Percentiles rank a stretch among this genome's conserved stretches.
These are phyloP conservation scores for Drosophila biarmipes DNA, from an alignment of 1,140 invertebrate genomes.

Conservation along the genomic window DNA sequence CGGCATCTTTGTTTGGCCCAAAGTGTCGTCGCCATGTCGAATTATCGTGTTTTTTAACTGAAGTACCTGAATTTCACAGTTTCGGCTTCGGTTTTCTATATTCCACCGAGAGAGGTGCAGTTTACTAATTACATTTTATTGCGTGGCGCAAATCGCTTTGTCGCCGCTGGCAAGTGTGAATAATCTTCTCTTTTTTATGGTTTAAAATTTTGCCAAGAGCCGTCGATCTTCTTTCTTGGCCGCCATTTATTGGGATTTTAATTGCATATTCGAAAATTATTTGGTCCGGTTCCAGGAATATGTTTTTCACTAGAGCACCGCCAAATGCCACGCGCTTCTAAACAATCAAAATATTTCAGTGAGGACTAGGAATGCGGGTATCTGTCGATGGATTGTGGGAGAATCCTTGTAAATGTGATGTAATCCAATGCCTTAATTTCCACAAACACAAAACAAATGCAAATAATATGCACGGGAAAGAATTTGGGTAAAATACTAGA, in stretches of 20 bases:
- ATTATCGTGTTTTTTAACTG: conserved; percentile 56
- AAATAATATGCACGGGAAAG: conserved; percentile 64
- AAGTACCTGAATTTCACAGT: conserved; percentile 77
- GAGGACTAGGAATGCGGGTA: conserved; percentile 29
- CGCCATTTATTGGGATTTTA: conserved; percentile 8
- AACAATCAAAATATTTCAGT: conserved; percentile 16
- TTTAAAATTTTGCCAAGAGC: conserved; percentile 30
- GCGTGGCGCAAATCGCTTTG: conserved; percentile 71
- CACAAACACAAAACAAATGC: conserved; percentile 44
- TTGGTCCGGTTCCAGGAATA: conserved; percentile 5
- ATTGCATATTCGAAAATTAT: conserved; percentile 10
- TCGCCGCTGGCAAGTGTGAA: conserved; percentile 63
- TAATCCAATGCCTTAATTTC: conserved; percentile 75
- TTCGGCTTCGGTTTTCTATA: conserved; percentile 24
- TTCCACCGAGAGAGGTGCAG: conserved; percentile 28
- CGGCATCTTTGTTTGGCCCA: conserved; percentile 71
- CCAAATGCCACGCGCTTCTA: conserved; percentile 58
- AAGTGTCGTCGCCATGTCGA: conserved; percentile 78
- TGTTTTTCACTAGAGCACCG: background rate
- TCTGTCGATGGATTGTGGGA: conserved; percentile 56
- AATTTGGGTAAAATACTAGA: conserved; percentile 16
- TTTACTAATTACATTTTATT: conserved; percentile 81
- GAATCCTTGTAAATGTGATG: conserved; percentile 42
- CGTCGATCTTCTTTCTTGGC: conserved; percentile 12
- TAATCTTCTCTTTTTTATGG: conserved; percentile 58